Percentiles rank a stretch among this genome's conserved stretches.
Evolutionary conservation across 2,797 vertebrate genomes (phyloP).

Genomic region (Brachyalestes nurse): DNA sequence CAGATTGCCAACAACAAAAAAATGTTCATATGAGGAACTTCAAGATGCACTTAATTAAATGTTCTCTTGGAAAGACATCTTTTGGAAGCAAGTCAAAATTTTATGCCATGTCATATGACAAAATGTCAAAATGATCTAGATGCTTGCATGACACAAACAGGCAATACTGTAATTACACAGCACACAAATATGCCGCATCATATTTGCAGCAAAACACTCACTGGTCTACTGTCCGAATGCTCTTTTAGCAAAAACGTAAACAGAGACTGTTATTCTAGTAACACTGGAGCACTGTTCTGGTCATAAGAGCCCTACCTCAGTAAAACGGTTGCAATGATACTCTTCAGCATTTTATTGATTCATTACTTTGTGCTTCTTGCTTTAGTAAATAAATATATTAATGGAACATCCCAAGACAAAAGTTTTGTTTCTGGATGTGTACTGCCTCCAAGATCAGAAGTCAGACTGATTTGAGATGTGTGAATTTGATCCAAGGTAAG

Average conservation of each 20-base stretch:
- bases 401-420: background rate
- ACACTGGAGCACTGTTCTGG: too few relatives aligned
- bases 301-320: too few relatives aligned
- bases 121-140: background rate
- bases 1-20: background rate
- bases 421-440: too few relatives aligned
- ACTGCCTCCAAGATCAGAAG: too few relatives aligned
- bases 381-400: background rate
- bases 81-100: background rate
- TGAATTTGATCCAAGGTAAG: background rate
- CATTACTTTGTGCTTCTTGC: background rate
- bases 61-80: background rate
- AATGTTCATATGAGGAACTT: background rate
- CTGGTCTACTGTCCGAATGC: background rate
- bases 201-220: background rate
- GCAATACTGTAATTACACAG: background rate
- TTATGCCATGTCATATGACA: background rate
- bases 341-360: background rate
- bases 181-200: background rate
- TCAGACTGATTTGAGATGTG: too few relatives aligned
- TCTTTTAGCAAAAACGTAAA: background rate
- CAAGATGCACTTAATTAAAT: constrained; percentile 1
- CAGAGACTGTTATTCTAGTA: too few relatives aligned
- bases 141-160: background rate
- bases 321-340: too few relatives aligned